phyloP scores from a whole-genome alignment of 2,888 invertebrate species.

The Eristalinus sepulchralis region DNA sequence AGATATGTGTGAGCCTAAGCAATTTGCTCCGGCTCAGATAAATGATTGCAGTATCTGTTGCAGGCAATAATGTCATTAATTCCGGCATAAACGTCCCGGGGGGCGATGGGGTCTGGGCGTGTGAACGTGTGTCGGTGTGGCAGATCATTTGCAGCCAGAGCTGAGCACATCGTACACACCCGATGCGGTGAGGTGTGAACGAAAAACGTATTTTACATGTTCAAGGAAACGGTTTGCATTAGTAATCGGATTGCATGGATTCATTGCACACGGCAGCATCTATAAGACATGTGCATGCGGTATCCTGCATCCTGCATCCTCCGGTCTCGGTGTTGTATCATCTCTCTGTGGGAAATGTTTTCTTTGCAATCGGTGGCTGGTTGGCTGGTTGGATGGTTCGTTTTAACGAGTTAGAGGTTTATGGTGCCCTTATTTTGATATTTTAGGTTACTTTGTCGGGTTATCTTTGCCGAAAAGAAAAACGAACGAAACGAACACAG shows the following conservation, averaged over 20 bases:
- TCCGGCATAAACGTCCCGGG: conserved; percentile 13
- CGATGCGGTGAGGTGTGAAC: conserved; percentile 8
- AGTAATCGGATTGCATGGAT: conserved; percentile 29
- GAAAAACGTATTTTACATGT: conserved; percentile 19
- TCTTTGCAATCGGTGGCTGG: background rate
- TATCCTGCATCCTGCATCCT: background rate
- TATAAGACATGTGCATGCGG: background rate
- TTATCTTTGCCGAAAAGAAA: background rate
- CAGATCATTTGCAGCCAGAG: background rate
- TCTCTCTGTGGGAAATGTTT: background rate
- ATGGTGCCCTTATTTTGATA: background rate
- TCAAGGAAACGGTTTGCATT: conserved; percentile 21
- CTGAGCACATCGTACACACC: background rate
- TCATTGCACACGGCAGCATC: background rate
- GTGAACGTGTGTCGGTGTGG: background rate
- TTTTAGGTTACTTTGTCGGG: background rate
- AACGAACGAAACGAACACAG: background rate
- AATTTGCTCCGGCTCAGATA: too few species aligned
- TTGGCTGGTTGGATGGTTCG: background rate
- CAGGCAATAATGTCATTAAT: conserved; percentile 41
- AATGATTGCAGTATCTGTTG: background rate
- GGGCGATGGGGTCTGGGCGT: background rate
- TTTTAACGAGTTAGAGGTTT: background rate
- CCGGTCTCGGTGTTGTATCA: background rate
- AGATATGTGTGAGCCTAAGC: background rate